phyloP scores from a whole-genome alignment of 2,888 invertebrate genomes.

The Diaperis boleti region DNA sequence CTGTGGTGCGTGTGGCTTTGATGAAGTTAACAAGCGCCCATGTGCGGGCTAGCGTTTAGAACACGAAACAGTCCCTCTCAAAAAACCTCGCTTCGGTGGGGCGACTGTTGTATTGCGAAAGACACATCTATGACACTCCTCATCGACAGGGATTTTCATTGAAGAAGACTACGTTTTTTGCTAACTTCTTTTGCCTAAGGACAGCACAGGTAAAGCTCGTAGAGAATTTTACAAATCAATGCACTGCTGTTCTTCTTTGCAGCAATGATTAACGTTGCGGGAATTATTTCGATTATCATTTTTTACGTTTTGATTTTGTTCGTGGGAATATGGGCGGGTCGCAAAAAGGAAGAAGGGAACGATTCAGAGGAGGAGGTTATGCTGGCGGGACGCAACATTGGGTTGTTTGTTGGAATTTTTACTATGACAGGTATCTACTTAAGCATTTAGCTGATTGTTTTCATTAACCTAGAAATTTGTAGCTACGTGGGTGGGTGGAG shows the following conservation, averaged over 20 bases:
- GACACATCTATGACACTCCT: slow-evolving; percentile 6
- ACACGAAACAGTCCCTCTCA: slow-evolving; percentile 97
- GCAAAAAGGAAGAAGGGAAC: slow-evolving; percentile 90
- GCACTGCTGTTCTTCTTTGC: slow-evolving; percentile 3
- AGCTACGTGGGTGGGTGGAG: slow-evolving; percentile 99
- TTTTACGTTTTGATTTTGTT: slow-evolving; percentile 96
- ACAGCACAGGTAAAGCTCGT: slow-evolving; percentile 8
- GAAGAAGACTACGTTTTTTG: slow-evolving; percentile 1
- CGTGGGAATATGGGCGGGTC: slow-evolving; percentile 97
- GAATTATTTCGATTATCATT: slow-evolving; percentile 92
- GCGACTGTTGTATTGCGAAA: slow-evolving; percentile 83
- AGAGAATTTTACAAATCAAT: neutral
- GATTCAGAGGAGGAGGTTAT: slow-evolving; percentile 98
- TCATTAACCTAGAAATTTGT: slow-evolving; percentile 30
- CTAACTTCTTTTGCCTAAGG: slow-evolving; percentile 13
- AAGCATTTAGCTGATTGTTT: neutral
- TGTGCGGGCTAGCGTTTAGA: slow-evolving; percentile 96
- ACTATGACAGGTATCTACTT: slow-evolving; percentile 91
- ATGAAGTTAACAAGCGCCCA: slow-evolving; percentile 75
- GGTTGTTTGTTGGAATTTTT: slow-evolving; percentile 96
- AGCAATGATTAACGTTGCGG: slow-evolving; percentile 89
- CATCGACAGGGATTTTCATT: neutral
- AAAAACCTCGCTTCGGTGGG: slow-evolving; percentile 96
- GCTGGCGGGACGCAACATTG: slow-evolving; percentile 97
- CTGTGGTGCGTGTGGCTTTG: slow-evolving; percentile 53